Base-by-base conservation (phyloP, 2,797 vertebrate species). In the Sylvia borin region DNA sequence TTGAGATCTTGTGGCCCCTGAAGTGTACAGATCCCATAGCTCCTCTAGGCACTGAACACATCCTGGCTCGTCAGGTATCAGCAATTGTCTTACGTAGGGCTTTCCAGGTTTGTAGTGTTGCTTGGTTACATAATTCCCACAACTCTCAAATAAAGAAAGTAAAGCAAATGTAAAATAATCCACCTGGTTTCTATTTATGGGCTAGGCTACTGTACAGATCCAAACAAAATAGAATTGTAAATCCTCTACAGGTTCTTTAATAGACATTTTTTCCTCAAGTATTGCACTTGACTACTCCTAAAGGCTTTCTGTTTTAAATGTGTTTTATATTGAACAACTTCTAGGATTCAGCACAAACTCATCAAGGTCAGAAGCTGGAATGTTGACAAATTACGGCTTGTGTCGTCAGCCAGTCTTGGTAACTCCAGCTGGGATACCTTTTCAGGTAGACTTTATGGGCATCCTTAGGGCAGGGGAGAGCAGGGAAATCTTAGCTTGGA, bases 51-150 rank as follows among this genome's bases (percentile, higher is more conserved):
- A 40, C 48, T 65, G 32, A 87, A 57, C 22, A 7, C 85, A 80
- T 87, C 47, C 92, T 96, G 92, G 75, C 85, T 97, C 92, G 76
- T 97, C 90, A 94, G 86, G 58, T 93, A 85, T 92, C 40, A 40
- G 53, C 62, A 85, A 29, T 95, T 96, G 88, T 93, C 88, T 96
- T 95, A 97, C 95, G 80, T 79, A 89, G 91, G 65, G 87, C 79
- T 97, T 75, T 82, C 65, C 88, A 93, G 92, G 55, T 96, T 94
- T 95, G 72, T 90, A 86, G 20, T 81, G 92, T 97, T 97, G 92
- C 95, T 97, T 97, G 88, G 93, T 97, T 97, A 96, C 72, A 4
- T 84, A 55, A 85, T 94, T 97, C 86, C 86, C 66, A 88, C 77
- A 97, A 70, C 65, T 92, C 87, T 96, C 92, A 93, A 89, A 88